Percentiles rank a stretch among this genome's conserved stretches.
These are phyloP conservation scores for Drosophila bifasciata DNA, from an alignment of 1,140 invertebrate genomes.

Conservation along the genomic window DNA sequence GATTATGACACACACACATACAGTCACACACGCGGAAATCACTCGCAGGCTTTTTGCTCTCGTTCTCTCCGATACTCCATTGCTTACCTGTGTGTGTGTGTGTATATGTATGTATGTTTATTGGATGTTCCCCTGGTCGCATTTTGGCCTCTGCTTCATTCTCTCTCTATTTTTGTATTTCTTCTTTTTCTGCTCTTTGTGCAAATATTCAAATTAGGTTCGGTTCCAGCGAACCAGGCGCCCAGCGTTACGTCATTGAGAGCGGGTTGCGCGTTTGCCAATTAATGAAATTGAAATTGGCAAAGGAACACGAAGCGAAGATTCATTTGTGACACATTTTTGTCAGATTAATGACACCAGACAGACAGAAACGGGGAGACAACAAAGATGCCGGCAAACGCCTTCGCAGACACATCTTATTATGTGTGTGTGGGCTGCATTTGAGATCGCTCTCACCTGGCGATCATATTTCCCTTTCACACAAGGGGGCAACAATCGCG, in stretches of 20 bases:
- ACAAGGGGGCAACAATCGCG: slow-evolving; percentile 3
- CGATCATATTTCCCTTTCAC: background rate
- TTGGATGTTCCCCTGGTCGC: slow-evolving; percentile 11
- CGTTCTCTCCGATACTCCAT: background rate
- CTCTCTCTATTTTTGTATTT: slow-evolving; percentile 12
- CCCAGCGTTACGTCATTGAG: slow-evolving; percentile 22
- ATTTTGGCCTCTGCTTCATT: slow-evolving; percentile 12
- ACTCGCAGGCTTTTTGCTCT: slow-evolving; percentile 7
- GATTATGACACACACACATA: slow-evolving; percentile 26
- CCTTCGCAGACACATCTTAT: background rate
- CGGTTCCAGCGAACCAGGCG: background rate
- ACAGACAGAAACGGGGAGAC: background rate
- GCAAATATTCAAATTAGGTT: slow-evolving; percentile 20
- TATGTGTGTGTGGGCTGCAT: slow-evolving; percentile 8
- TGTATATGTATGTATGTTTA: background rate
- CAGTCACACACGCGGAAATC: background rate
- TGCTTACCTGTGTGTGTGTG: slow-evolving; percentile 4
- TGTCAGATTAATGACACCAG: slow-evolving; percentile 4
- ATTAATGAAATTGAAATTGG: slow-evolving; percentile 28
- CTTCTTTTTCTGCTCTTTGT: slow-evolving; percentile 2
- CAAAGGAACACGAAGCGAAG: background rate
- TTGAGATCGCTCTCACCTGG: slow-evolving; percentile 7
- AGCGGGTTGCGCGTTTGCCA: slow-evolving; percentile 11
- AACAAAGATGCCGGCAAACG: slow-evolving; percentile 11
- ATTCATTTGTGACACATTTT: slow-evolving; percentile 2